Evolutionary conservation across 1,140 invertebrate species (phyloP).

Genomic region (Acromyrmex charruanus): DNA sequence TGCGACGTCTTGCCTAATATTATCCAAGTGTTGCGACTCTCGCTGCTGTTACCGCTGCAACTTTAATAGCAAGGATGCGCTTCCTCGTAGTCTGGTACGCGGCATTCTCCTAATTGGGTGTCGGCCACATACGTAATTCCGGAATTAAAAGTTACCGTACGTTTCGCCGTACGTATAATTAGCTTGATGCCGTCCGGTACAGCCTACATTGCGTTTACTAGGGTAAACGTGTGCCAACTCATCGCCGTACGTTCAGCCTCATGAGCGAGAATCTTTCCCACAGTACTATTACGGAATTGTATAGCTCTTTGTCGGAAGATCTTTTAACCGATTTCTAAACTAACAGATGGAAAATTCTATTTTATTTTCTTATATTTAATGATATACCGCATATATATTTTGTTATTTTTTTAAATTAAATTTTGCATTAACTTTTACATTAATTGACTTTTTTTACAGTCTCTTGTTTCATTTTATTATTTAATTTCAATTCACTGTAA

Average conservation of each 20-base stretch:
- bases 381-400: neutral
- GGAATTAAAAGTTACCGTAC: constrained; percentile 69
- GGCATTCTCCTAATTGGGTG: constrained; percentile 39
- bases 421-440: neutral
- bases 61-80: constrained; percentile 45
- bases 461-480: too few relatives aligned
- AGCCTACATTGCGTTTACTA: constrained; percentile 45
- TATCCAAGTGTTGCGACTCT: constrained; percentile 30
- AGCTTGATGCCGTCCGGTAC: constrained; percentile 21
- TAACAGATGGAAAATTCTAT: neutral
- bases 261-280: constrained; percentile 68
- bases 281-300: constrained; percentile 65
- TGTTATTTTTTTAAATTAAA: neutral
- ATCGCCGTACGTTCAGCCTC: constrained; percentile 24
- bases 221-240: constrained; percentile 62
- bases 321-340: constrained; percentile 13
- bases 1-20: constrained; percentile 45
- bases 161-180: constrained; percentile 59
- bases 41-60: constrained; percentile 19
- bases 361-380: neutral
- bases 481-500: too few relatives aligned
- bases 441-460: neutral
- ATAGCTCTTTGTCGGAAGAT: constrained; percentile 16
- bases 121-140: constrained; percentile 47
- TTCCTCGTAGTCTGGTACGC: constrained; percentile 13